A percentile compares a stretch with the other conserved stretches of the same genome.
Evolutionary conservation across 2,113 vertebrate species (phyloP).

Genomic region (Coreoperca whiteheadi): DNA sequence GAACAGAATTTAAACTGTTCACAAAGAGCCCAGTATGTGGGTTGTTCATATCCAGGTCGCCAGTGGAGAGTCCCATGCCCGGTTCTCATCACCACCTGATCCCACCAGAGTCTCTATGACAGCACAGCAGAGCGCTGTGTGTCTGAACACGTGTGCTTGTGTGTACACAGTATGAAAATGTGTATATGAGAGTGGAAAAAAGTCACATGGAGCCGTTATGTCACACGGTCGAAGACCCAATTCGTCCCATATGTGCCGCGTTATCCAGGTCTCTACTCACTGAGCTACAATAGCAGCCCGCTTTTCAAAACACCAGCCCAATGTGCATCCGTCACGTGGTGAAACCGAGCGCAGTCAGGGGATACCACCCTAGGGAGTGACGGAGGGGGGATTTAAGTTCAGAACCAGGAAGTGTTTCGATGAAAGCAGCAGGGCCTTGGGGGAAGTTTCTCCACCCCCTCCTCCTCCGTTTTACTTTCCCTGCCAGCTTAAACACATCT

Average conservation of each 20-base stretch:
- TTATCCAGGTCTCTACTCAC: slow-evolving; percentile 43
- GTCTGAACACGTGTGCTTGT: slow-evolving; percentile 27
- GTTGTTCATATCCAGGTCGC: slow-evolving; percentile 53
- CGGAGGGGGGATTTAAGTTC: slow-evolving; percentile 59
- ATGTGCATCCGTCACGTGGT: slow-evolving; percentile 58
- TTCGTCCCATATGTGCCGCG: slow-evolving; percentile 57
- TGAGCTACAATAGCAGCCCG: slow-evolving; percentile 36
- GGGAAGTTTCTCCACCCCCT: slow-evolving; percentile 47
- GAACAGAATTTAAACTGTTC: slow-evolving; percentile 33
- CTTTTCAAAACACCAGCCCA: slow-evolving; percentile 48
- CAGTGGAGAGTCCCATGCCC: slow-evolving; percentile 48
- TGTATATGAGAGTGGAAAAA: slow-evolving; percentile 20
- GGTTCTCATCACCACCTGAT: slow-evolving; percentile 72
- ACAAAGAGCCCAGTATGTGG: slow-evolving; percentile 48
- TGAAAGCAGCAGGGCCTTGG: slow-evolving; percentile 63
- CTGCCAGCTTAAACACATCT: slow-evolving; percentile 82
- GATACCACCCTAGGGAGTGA: slow-evolving; percentile 69
- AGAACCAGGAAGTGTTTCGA: slow-evolving; percentile 77
- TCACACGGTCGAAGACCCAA: slow-evolving; percentile 52
- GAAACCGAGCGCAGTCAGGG: slow-evolving; percentile 55
- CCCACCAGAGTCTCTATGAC: slow-evolving; percentile 49
- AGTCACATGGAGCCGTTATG: slow-evolving; percentile 70
- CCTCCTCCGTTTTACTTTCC: slow-evolving; percentile 62
- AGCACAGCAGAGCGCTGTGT: slow-evolving; percentile 32
- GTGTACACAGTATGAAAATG: slow-evolving; percentile 42